These are phyloP conservation scores for Oasisia sp. DNA, from an alignment of 2,888 invertebrate species.

Conservation along the genomic window DNA sequence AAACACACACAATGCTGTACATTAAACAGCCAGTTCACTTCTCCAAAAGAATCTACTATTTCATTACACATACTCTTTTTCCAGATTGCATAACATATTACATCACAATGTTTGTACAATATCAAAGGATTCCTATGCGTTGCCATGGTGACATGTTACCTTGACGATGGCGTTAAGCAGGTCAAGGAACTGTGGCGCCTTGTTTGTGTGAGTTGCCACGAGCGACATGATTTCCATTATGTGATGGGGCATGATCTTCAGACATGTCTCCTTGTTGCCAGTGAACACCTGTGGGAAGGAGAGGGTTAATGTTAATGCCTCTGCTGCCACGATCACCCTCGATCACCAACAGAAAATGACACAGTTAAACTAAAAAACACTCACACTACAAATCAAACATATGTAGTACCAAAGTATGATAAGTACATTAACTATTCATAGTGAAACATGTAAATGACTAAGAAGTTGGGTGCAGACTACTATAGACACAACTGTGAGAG, in stretches of 20 bases:
- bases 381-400: not conserved
- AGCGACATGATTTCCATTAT: conserved; percentile 59
- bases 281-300: conserved; percentile 56
- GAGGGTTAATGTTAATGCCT: conserved; percentile 13
- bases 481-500: too few relatives aligned
- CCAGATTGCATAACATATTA: not conserved
- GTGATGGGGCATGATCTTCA: conserved; percentile 60
- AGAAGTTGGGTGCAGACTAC: not conserved
- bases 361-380: not conserved
- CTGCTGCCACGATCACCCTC: not conserved
- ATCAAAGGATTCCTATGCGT: not conserved
- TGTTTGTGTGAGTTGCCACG: conserved; percentile 52
- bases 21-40: not conserved
- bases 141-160: conserved; percentile 32
- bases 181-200: conserved; percentile 61
- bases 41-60: not conserved
- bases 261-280: conserved; percentile 60
- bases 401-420: not conserved
- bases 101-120: too few relatives aligned
- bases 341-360: not conserved
- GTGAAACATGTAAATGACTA: not conserved
- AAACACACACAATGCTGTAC: too few relatives aligned
- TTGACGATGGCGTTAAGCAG: conserved; percentile 62
- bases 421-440: not conserved
- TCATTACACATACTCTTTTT: not conserved